Conservation (phyloP, 2,888 invertebrate genomes). For the Microchrysa polita region DNA sequence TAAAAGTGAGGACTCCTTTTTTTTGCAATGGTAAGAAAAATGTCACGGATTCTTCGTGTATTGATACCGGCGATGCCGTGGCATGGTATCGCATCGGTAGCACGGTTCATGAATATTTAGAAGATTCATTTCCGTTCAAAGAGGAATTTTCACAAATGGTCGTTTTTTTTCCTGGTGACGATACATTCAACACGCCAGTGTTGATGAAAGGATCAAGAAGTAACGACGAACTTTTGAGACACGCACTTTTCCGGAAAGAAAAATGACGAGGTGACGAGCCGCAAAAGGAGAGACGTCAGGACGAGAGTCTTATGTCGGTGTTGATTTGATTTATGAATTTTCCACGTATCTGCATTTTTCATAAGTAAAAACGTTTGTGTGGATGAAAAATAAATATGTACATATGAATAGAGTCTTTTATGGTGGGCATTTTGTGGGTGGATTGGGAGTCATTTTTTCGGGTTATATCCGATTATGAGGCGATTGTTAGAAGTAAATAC, state of each 20-base stretch:
- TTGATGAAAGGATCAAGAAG: not conserved
- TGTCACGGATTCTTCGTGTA: not conserved
- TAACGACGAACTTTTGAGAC: not conserved
- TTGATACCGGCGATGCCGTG: too few species aligned
- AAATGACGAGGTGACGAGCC: not conserved
- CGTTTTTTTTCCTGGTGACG: not conserved
- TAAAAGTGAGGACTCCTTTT: not conserved
- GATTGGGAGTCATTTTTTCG: too few species aligned
- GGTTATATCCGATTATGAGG: too few species aligned
- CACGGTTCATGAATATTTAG: conserved; percentile 4
- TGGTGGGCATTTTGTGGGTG: too few species aligned
- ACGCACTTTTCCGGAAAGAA: not conserved
- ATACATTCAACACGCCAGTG: too few species aligned
- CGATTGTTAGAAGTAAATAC: too few species aligned
- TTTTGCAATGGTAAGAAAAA: not conserved
- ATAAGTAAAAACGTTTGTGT: not conserved
- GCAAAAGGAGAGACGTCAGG: not conserved
- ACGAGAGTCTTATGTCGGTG: not conserved
- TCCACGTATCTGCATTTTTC: not conserved
- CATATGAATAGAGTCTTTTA: too few species aligned
- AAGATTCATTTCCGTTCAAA: not conserved
- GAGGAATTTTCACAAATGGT: not conserved
- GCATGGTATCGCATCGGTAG: too few species aligned
- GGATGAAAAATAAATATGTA: too few species aligned
- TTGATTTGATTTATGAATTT: conserved; percentile 11